These are phyloP conservation scores for Stictocephala bisonia DNA, from an alignment of 2,888 invertebrate genomes.

Conservation along the genomic window DNA sequence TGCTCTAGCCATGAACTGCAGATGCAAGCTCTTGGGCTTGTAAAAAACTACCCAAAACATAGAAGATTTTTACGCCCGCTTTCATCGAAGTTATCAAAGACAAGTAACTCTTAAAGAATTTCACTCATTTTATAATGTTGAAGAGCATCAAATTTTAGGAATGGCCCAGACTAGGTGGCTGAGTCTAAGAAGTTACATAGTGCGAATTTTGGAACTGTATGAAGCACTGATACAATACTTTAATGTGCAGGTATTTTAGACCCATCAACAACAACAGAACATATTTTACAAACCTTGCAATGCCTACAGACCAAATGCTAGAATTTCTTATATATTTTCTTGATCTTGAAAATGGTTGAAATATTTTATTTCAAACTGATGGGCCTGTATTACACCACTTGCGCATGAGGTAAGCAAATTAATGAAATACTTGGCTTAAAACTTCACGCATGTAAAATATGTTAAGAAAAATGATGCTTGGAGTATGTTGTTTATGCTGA, in stretches of 20 bases:
- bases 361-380: constrained; percentile 1
- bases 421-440: not conserved
- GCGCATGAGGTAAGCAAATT: not conserved
- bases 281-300: not conserved
- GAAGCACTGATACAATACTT: not conserved
- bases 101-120: not conserved
- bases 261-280: not conserved
- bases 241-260: not conserved
- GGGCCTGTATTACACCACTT: not conserved
- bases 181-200: not conserved
- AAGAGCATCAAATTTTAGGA: not conserved
- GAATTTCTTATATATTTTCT: not conserved
- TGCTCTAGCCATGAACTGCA: not conserved
- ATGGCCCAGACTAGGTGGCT: not conserved
- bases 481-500: not conserved
- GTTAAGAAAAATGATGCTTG: not conserved
- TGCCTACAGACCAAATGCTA: not conserved
- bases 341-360: not conserved
- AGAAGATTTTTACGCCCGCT: not conserved
- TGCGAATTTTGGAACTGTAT: not conserved
- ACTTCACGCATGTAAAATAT: not conserved
- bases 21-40: not conserved
- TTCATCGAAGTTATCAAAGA: not conserved
- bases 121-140: not conserved
- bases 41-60: not conserved